phyloP scores from a whole-genome alignment of 2,888 invertebrate species.

The Lepidocyrtoides sp. region DNA sequence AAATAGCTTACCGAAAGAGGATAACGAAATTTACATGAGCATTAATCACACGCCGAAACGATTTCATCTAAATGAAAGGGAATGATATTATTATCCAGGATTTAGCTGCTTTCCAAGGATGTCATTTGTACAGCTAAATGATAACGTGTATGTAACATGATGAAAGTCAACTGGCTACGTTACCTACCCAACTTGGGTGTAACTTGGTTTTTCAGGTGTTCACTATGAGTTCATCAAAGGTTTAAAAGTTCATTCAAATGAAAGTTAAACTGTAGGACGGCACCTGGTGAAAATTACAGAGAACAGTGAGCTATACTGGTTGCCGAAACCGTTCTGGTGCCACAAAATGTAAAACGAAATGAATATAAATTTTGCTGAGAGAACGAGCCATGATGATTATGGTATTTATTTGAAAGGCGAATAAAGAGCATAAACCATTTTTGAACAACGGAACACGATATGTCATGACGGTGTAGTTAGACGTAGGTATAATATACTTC shows the following conservation, averaged over 20 bases:
- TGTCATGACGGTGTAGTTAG: not conserved
- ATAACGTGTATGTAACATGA: not conserved
- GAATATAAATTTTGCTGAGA: not conserved
- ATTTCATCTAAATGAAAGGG: not conserved
- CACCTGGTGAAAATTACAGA: slow-evolving; percentile 18
- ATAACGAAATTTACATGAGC: slow-evolving; percentile 39
- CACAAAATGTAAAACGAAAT: not conserved
- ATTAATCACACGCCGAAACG: slow-evolving; percentile 31
- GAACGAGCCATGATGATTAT: not conserved
- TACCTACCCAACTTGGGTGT: no score
- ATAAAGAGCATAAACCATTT: no score
- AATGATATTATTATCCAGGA: not conserved
- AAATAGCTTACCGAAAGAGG: not conserved
- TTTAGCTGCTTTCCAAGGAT: slow-evolving; percentile 1
- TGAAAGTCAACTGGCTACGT: not conserved
- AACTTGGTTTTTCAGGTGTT: not conserved
- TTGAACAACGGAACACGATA: no score
- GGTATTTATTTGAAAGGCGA: no score
- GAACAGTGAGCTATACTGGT: not conserved
- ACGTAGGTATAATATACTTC: no score
- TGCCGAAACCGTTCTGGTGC: not conserved
- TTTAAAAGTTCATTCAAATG: not conserved
- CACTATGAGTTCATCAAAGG: not conserved
- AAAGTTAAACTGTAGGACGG: not conserved
- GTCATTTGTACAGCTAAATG: not conserved